Base-by-base conservation (phyloP, 2,888 invertebrate species). In the Acanthosoma haemorrhoidale region DNA sequence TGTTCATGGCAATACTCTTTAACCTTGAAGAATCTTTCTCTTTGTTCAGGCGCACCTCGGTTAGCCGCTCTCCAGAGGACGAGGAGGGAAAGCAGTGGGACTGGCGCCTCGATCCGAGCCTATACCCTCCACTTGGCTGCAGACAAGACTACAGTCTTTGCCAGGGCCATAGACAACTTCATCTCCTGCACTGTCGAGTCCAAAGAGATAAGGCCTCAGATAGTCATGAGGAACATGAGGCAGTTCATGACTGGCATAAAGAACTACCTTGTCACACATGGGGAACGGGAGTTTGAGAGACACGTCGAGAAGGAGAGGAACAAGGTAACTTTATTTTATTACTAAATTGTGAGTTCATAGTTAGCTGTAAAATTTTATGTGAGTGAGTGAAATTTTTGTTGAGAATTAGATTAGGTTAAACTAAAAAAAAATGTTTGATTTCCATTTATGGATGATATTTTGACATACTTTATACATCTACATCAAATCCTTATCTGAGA, bases 201-300 rank as follows among this genome's bases (percentile, higher is more conserved):
- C 13, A 89, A 90, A 74, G 95, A 96, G 79, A 88, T 87, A 31
- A 91, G 90, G 77, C 95, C 95, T 0, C 91, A 91, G 80, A 85
- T 93, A 70, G 91, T 91, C 74, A 92, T 92, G 92, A 84, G 92
- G 72, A 92, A 92, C 78, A 92, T 96, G 84, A 86, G 96, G 1
- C 96, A 96, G 80, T 98, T 97, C 79, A 96, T 97, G 93, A 96
- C 93, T 15, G 97, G 96, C 69, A 96, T 98, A 89, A 97, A 97
- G 81, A 98, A 98, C 81, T 98, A 96, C 80, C 84, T 97, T 72
- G 92, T 96, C 34, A 96, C 96, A 78, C 94, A 96, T 77, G 96
- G 96, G 16, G 96, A 97, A 79, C 88, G 91, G 73, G 92, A 92
- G 76, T 92, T 97, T 79, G 93, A 94, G 78, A 89, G 89, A 76